A percentile compares a stretch with the other conserved stretches of the same genome.
Evolutionary conservation across 2,797 vertebrate genomes (phyloP).

Genomic region (Syngnathus rostellatus): DNA sequence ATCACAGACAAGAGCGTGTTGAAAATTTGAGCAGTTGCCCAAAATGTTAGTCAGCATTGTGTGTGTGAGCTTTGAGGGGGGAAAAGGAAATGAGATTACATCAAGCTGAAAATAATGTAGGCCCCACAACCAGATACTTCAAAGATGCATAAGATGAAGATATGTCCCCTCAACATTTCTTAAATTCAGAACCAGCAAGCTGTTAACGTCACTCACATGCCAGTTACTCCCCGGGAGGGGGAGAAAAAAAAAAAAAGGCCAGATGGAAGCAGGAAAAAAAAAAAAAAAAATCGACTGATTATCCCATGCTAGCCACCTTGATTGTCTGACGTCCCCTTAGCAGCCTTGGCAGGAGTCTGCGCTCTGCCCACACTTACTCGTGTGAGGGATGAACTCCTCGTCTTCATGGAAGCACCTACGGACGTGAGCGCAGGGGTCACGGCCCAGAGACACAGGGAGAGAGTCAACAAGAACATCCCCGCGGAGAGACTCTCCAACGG

Average conservation of each 20-base stretch:
- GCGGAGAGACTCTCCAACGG: constrained; percentile 23
- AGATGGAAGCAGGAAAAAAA: constrained; percentile 8
- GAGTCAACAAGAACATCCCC: constrained; percentile 34
- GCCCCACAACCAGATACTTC: neutral
- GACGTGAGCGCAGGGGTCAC: constrained; percentile 60
- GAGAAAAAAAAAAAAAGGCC: constrained; percentile 17
- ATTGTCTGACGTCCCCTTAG: constrained; percentile 75
- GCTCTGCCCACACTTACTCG: constrained; percentile 75
- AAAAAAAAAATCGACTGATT: constrained; percentile 23
- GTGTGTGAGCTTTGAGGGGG: constrained; percentile 4
- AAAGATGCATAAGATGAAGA: constrained; percentile 15
- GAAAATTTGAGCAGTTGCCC: constrained; percentile 18
- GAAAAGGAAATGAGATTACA: neutral
- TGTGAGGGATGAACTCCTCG: constrained; percentile 83
- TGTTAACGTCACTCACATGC: constrained; percentile 36
- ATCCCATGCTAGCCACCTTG: constrained; percentile 73
- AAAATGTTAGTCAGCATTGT: constrained; percentile 6
- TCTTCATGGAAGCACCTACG: constrained; percentile 71
- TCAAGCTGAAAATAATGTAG: constrained; percentile 8
- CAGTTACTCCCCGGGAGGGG: constrained; percentile 29
- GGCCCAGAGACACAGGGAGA: constrained; percentile 31
- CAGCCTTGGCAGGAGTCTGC: constrained; percentile 66
- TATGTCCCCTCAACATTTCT: constrained; percentile 13
- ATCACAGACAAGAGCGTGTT: constrained; percentile 10
- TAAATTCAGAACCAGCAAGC: constrained; percentile 28